Evolutionary conservation across 2,888 invertebrate genomes (phyloP), one percentile per base, ranked within the genome.

Genomic region (Psococerastis gibbosa): DNA sequence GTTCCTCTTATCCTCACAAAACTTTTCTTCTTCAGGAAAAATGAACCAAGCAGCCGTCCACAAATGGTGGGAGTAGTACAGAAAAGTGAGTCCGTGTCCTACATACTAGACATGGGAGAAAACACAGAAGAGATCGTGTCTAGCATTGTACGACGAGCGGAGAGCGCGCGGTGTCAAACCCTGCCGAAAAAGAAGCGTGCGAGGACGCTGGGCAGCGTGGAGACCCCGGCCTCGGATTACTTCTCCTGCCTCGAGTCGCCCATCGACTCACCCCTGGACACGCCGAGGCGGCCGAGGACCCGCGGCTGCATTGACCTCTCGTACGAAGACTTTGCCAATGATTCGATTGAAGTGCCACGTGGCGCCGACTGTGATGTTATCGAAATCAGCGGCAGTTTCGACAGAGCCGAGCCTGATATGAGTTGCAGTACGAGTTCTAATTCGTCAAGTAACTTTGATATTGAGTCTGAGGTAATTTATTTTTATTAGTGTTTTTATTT

Each of bases 51-150:
- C n/a, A n/a, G 11, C 27, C 6, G 67, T 71, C 80, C 81, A 9
- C 75, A 79, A 51, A 76, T 85, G 20, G 84, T 84, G 55, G 82
- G 78, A 11, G 77, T 87, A 48, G 81, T 85, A 2, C 80, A 84
- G 58, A 84, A 85, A 58, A 78, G 75, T 45, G 85, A 84, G 58
- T 85, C 84, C 0, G 82, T 87, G 32, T 82, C 84, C 54, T 87
- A 82, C 75, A 82, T 85, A 15, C 65, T 85, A 22, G 84, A 85
- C 58, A 77, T 87, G 56, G 71, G 73, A 46, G 77, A 78, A 52
- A 75, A 75, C 54, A 71, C 75, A 11, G 76, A 80, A 0, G 78
- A 80, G 54, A 74, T 73, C 49, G 71, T 78, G 32, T 71, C 74
- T 41, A 71, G 79, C 52, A 67, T 80, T 56, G 73, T 80, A 5